These are phyloP conservation scores for Gyps fulvus DNA, from an alignment of 2,113 vertebrate genomes.

Conservation along the genomic window DNA sequence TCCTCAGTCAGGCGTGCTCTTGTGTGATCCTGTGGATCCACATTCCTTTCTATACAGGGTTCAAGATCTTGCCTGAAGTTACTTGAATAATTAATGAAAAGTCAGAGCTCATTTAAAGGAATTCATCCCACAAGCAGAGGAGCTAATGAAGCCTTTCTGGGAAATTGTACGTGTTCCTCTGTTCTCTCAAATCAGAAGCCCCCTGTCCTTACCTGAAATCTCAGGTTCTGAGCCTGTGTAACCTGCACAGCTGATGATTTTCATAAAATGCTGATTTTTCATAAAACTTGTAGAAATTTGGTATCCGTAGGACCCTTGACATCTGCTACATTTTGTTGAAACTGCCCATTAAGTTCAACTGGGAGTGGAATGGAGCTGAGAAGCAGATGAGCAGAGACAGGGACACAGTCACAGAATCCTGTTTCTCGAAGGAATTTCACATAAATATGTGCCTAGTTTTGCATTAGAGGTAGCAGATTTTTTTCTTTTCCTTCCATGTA, in stretches of 20 bases:
- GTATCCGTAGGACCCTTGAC: rapidly evolving
- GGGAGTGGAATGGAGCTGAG: neutral
- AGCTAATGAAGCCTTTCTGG: neutral
- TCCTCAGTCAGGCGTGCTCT: neutral
- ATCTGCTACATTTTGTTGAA: neutral
- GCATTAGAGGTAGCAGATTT: neutral
- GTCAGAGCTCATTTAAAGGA: neutral
- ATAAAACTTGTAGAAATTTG: neutral
- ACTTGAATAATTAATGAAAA: neutral
- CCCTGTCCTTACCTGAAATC: neutral
- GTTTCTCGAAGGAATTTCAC: neutral
- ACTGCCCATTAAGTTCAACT: neutral
- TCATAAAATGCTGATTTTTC: neutral
- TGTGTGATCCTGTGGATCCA: neutral
- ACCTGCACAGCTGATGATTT: neutral
- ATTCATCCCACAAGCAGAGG: neutral
- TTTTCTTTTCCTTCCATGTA: neutral
- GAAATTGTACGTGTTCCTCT: neutral
- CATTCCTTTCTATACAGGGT: neutral
- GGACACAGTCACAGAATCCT: neutral
- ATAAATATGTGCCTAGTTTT: neutral
- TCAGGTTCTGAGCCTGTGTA: neutral
- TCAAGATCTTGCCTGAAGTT: neutral
- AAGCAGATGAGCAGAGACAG: neutral
- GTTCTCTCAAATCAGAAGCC: neutral